Evolutionary conservation across 2,113 vertebrate species (phyloP).

Genomic region (zebrafish (Danio rerio)): DNA sequence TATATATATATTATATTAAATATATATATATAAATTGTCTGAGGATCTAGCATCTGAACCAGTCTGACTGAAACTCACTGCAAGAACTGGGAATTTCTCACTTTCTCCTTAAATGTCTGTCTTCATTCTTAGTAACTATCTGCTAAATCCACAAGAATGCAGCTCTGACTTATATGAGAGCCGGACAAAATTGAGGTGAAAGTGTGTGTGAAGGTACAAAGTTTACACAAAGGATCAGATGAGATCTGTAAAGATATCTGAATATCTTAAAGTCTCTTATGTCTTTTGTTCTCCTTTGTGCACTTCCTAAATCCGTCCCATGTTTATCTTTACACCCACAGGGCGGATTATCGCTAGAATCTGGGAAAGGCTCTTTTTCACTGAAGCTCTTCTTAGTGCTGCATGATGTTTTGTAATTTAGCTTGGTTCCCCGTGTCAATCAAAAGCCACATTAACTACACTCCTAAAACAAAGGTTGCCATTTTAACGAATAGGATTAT

Average conservation of each 20-base stretch:
- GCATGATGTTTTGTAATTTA: neutral
- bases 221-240: conserved; percentile 32
- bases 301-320: neutral
- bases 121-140: conserved; percentile 77
- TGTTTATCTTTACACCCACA: conserved; percentile 14
- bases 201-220: conserved; percentile 28
- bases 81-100: conserved; percentile 80
- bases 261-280: neutral
- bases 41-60: neutral
- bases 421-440: neutral
- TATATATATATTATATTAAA: too few relatives aligned
- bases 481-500: too few relatives aligned
- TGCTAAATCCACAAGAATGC: conserved; percentile 80
- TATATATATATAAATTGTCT: too few relatives aligned
- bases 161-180: conserved; percentile 56
- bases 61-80: conserved; percentile 53
- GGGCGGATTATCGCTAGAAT: conserved; percentile 6
- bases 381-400: neutral
- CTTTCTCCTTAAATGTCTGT: conserved; percentile 65
- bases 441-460: neutral
- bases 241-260: conserved; percentile 30
- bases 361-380: neutral
- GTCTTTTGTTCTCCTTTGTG: conserved; percentile 21
- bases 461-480: too few relatives aligned
- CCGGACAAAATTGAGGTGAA: conserved; percentile 58